These are phyloP conservation scores for Chionodraco myersi DNA, from an alignment of 2,113 vertebrate species.

Conservation along the genomic window DNA sequence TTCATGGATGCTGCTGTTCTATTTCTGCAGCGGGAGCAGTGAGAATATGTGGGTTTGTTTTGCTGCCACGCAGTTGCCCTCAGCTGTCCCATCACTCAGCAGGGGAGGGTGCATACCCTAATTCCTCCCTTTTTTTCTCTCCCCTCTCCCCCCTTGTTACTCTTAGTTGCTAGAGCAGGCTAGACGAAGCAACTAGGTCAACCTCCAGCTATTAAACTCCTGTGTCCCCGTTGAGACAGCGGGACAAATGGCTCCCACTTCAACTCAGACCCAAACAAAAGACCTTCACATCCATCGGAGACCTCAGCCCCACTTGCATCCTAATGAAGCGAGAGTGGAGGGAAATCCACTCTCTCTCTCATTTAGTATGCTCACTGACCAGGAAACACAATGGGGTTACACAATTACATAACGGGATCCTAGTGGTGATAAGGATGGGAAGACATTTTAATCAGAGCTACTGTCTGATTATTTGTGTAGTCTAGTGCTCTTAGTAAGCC, in stretches of 20 bases:
- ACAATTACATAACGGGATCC: conserved; percentile 5
- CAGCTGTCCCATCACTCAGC: conserved; percentile 73
- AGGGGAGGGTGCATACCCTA: conserved; percentile 47
- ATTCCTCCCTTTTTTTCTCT: conserved; percentile 24
- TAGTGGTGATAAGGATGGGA: conserved; percentile 22
- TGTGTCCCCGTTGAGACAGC: conserved; percentile 48
- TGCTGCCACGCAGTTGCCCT: conserved; percentile 42
- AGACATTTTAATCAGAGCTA: conserved; percentile 10
- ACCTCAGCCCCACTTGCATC: conserved; percentile 58
- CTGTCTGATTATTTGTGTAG: not conserved
- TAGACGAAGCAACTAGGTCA: conserved; percentile 72
- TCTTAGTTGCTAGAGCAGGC: conserved; percentile 21
- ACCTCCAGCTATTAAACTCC: conserved; percentile 53
- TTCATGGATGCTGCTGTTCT: conserved; percentile 55
- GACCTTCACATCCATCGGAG: conserved; percentile 48
- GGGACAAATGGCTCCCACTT: conserved; percentile 61
- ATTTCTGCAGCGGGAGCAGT: conserved; percentile 52
- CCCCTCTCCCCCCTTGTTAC: conserved; percentile 28
- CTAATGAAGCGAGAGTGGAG: conserved; percentile 57
- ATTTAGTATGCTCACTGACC: conserved; percentile 44
- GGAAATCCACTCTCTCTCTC: conserved; percentile 21
- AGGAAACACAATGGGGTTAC: conserved; percentile 45
- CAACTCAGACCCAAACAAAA: conserved; percentile 61
- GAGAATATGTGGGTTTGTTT: conserved; percentile 64
- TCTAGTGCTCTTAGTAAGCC: not conserved